These are phyloP conservation scores for Drosophila recens DNA, from an alignment of 2,888 invertebrate species.

Conservation along the genomic window DNA sequence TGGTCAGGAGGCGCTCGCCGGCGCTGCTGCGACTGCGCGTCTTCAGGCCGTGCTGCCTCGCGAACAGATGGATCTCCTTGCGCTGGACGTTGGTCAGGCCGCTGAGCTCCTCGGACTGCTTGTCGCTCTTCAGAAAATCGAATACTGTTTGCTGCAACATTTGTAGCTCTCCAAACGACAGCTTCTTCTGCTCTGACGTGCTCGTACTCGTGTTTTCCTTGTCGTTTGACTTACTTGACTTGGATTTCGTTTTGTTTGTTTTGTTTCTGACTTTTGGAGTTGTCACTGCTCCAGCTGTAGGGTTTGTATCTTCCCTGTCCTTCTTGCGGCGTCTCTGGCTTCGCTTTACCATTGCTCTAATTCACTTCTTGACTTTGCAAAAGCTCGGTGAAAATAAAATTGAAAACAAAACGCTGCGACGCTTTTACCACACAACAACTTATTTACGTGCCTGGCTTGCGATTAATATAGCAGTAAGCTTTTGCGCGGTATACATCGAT, in stretches of 20 bases:
- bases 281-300: background rate
- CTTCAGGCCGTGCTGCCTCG: slow-evolving; percentile 66
- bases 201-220: background rate
- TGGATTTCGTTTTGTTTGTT: slow-evolving; percentile 17
- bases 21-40: slow-evolving; percentile 67
- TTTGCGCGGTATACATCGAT: background rate
- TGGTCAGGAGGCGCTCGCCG: slow-evolving; percentile 67
- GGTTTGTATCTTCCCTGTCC: background rate
- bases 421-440: background rate
- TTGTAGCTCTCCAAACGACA: slow-evolving; percentile 16
- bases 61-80: slow-evolving; percentile 74
- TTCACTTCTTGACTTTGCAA: background rate
- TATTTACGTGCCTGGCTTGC: background rate
- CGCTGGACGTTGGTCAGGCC: slow-evolving; percentile 67
- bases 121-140: slow-evolving; percentile 67
- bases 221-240: slow-evolving; percentile 3
- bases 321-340: slow-evolving; percentile 16
- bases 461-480: background rate
- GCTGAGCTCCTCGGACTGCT: slow-evolving; percentile 48
- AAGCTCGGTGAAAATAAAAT: background rate
- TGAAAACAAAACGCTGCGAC: background rate
- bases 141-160: slow-evolving; percentile 57
- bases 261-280: slow-evolving; percentile 6
- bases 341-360: slow-evolving; percentile 14
- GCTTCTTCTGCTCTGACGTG: background rate